Conservation (phyloP, 1,140 invertebrate genomes). For the Heliothis virescens region DNA sequence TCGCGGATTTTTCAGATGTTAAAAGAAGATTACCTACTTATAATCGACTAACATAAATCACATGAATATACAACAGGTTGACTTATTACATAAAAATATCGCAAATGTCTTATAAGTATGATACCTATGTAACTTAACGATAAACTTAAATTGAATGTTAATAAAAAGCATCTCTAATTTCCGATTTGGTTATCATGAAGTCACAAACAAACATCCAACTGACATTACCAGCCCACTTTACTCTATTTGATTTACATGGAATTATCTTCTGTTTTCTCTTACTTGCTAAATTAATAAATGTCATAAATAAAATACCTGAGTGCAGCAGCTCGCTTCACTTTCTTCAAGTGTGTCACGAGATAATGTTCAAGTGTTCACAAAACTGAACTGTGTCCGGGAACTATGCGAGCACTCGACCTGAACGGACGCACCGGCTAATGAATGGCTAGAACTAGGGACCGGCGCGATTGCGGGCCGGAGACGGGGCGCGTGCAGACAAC, state of each 20-base stretch:
- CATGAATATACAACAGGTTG: too few species aligned
- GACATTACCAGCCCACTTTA: background rate
- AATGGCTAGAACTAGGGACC: constrained; percentile 58
- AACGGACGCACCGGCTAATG: constrained; percentile 59
- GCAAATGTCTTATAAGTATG: too few species aligned
- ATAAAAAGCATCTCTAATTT: too few species aligned
- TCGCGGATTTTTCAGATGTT: background rate
- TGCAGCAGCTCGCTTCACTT: constrained; percentile 57
- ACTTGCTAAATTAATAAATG: constrained; percentile 7
- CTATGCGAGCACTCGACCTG: constrained; percentile 72
- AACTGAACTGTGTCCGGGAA: constrained; percentile 75
- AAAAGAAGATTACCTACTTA: background rate
- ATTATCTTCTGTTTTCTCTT: constrained; percentile 4
- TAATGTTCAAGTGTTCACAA: constrained; percentile 74
- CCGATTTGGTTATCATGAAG: too few species aligned
- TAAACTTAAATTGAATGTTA: too few species aligned
- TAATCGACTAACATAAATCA: too few species aligned
- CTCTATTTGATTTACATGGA: background rate
- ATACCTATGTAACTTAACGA: too few species aligned
- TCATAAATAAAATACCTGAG: constrained; percentile 62
- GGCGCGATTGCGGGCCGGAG: constrained; percentile 58
- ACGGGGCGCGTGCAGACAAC: constrained; percentile 66
- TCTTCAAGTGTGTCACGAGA: constrained; percentile 63
- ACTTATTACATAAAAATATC: too few species aligned
- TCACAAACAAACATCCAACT: background rate